Conservation (phyloP, 2,888 invertebrate genomes). For the Rhagium mordax region DNA sequence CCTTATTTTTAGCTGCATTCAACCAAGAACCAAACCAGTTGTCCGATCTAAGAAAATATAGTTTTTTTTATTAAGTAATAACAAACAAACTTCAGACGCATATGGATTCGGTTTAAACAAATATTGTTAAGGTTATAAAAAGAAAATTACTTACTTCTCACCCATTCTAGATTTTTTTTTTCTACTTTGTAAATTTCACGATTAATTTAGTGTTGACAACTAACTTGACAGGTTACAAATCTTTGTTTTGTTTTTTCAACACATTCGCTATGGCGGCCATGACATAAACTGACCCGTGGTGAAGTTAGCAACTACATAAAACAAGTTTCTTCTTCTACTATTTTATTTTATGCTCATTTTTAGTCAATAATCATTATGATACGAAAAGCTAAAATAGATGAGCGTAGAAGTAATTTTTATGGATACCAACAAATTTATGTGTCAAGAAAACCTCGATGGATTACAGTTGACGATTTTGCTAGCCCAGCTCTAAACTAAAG, state of each 20-base stretch:
- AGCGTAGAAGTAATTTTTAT: no score
- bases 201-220: slow-evolving; percentile 41
- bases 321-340: not conserved
- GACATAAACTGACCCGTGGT: slow-evolving; percentile 29
- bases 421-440: no score
- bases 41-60: slow-evolving; percentile 57
- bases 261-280: slow-evolving; percentile 46
- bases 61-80: slow-evolving; percentile 14
- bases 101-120: slow-evolving; percentile 1
- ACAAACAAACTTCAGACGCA: slow-evolving; percentile 15
- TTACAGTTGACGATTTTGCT: no score
- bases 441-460: no score
- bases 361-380: no score
- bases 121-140: not conserved
- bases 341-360: no score
- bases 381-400: no score
- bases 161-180: slow-evolving; percentile 45
- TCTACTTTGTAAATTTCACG: slow-evolving; percentile 44
- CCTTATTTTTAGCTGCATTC: slow-evolving; percentile 69
- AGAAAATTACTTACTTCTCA: slow-evolving; percentile 40
- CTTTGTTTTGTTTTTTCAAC: slow-evolving; percentile 53
- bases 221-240: slow-evolving; percentile 42
- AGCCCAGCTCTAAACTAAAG: no score
- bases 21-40: slow-evolving; percentile 70
- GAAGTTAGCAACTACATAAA: not conserved